phyloP scores from a whole-genome alignment of 2,888 invertebrate genomes.

The Conomelus anceps region DNA sequence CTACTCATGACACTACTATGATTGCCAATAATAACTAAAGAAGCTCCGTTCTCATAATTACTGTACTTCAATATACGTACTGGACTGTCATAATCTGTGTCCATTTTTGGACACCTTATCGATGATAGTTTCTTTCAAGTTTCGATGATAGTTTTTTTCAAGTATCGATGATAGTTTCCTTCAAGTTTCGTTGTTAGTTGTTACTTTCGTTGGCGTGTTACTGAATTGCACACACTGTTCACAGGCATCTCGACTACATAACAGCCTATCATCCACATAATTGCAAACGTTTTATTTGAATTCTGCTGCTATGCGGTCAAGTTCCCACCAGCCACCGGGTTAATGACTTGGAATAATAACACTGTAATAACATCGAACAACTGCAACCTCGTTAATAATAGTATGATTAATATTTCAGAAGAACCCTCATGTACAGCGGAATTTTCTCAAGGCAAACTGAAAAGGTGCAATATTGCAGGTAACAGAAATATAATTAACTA shows the following conservation, averaged over 20 bases:
- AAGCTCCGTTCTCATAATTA: too few species aligned
- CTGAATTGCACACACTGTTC: too few species aligned
- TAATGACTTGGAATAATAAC: neutral
- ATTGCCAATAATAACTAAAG: too few species aligned
- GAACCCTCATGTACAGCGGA: neutral
- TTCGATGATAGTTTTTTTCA: too few species aligned
- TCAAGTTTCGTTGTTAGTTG: too few species aligned
- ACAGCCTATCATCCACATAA: neutral
- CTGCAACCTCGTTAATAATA: neutral
- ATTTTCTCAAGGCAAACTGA: neutral
- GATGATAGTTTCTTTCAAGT: too few species aligned
- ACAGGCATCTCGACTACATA: neutral
- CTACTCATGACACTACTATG: too few species aligned
- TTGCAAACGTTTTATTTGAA: neutral
- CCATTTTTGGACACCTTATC: too few species aligned
- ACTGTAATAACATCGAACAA: neutral
- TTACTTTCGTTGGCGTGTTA: neutral
- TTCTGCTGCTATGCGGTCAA: neutral
- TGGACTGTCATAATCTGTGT: too few species aligned
- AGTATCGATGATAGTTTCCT: too few species aligned
- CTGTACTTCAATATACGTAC: too few species aligned
- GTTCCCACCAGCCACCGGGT: neutral
- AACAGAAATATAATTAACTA: neutral
- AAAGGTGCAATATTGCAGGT: neutral
- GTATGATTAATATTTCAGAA: neutral